Conservation (phyloP, 2,113 vertebrate species). For the Gopherus flavomarginatus region DNA sequence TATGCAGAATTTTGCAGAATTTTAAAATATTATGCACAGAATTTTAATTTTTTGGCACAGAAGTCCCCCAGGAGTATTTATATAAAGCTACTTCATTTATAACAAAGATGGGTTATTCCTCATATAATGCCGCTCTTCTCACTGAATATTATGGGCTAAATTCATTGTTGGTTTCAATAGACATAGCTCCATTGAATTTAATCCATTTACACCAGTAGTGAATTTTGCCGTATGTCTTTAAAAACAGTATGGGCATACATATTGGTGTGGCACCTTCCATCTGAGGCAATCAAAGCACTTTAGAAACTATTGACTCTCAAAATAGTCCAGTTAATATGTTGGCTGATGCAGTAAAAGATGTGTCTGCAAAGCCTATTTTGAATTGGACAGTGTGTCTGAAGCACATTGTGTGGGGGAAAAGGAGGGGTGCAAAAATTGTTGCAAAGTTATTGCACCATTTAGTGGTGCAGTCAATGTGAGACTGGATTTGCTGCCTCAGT, state of each 20-base stretch:
- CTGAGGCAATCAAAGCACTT: background rate
- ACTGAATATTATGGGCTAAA: background rate
- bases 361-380: background rate
- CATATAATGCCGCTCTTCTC: background rate
- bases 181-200: background rate
- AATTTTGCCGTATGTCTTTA: background rate
- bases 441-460: accelerated
- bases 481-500: background rate
- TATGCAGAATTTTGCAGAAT: no score
- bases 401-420: accelerated
- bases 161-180: background rate
- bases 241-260: background rate
- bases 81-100: background rate
- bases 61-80: no score
- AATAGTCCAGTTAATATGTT: background rate
- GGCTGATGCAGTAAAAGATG: background rate
- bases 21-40: no score
- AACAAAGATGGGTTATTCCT: background rate
- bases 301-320: background rate
- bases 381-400: background rate
- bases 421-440: background rate
- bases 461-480: background rate
- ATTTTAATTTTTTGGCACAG: no score
- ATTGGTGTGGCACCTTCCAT: background rate
- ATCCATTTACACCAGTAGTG: background rate